Percentiles rank a stretch among this genome's conserved stretches.
Conservation (phyloP, 2,888 invertebrate genomes). For the Hypomecis atomaria region DNA sequence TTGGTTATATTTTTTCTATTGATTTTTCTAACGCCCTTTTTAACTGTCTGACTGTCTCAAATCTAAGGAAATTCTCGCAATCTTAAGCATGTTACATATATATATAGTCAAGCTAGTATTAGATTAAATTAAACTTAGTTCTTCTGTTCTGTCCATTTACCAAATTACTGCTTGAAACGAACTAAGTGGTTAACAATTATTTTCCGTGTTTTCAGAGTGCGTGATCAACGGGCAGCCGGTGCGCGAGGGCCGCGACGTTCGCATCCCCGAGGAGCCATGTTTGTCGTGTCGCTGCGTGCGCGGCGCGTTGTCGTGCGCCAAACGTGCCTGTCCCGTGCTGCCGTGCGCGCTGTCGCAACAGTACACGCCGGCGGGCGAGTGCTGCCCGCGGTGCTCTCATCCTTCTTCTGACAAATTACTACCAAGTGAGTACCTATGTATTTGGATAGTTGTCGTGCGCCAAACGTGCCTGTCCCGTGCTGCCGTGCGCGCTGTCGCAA, state of each 20-base stretch:
- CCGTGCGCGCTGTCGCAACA: conserved; percentile 91
- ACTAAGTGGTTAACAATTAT: not conserved
- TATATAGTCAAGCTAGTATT: no score
- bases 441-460: not conserved
- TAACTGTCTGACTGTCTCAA: no score
- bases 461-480: not conserved
- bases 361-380: conserved; percentile 89
- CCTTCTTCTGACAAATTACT: conserved; percentile 80
- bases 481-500: no score
- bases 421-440: conserved; percentile 62
- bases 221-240: conserved; percentile 93
- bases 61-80: no score
- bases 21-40: no score
- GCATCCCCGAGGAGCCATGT: conserved; percentile 93
- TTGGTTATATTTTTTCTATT: no score
- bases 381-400: conserved; percentile 87
- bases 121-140: no score
- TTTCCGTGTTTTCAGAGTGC: conserved; percentile 86
- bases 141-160: no score
- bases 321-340: conserved; percentile 94
- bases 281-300: conserved; percentile 92
- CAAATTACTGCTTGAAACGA: not conserved
- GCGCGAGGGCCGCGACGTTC: conserved; percentile 91
- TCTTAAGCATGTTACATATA: no score
- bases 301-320: conserved; percentile 90